These are phyloP conservation scores for Chaetodon auriga DNA, from an alignment of 2,113 vertebrate species.

Conservation along the genomic window DNA sequence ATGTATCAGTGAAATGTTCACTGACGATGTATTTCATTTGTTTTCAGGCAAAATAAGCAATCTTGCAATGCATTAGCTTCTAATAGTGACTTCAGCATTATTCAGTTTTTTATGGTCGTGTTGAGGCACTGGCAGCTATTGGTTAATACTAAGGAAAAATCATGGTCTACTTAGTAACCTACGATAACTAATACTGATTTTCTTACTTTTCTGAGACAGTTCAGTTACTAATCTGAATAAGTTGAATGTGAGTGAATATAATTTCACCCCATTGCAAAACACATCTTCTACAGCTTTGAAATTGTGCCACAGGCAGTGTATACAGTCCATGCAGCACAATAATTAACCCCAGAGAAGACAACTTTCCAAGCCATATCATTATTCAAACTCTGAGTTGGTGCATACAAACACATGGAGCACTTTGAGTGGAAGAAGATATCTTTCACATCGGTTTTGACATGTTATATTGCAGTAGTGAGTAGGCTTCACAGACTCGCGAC, in stretches of 20 bases:
- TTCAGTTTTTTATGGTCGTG: too few species aligned
- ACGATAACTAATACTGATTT: not conserved
- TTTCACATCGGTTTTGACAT: slow-evolving; percentile 28
- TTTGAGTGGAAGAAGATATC: not conserved
- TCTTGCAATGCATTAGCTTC: too few species aligned
- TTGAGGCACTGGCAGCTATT: too few species aligned
- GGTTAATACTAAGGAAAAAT: too few species aligned
- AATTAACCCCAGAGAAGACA: slow-evolving; percentile 29
- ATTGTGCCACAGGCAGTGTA: slow-evolving; percentile 2
- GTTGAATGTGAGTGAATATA: not conserved
- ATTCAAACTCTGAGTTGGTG: slow-evolving; percentile 30
- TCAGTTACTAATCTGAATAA: not conserved
- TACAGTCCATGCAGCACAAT: not conserved
- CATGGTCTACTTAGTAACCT: too few species aligned
- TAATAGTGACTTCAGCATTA: too few species aligned
- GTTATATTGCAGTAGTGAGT: slow-evolving; percentile 9
- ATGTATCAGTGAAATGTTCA: too few species aligned
- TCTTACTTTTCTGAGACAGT: not conserved
- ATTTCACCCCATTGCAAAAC: slow-evolving; percentile 2
- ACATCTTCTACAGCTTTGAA: slow-evolving; percentile 2
- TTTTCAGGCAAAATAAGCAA: too few species aligned
- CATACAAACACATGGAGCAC: slow-evolving; percentile 33
- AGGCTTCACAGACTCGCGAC: slow-evolving; percentile 37
- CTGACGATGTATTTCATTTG: too few species aligned
- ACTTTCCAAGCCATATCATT: slow-evolving; percentile 15